Base-by-base conservation (phyloP, 30 jellyfish, hydroid and myxozoan species). In the Hydra vulgaris region DNA sequence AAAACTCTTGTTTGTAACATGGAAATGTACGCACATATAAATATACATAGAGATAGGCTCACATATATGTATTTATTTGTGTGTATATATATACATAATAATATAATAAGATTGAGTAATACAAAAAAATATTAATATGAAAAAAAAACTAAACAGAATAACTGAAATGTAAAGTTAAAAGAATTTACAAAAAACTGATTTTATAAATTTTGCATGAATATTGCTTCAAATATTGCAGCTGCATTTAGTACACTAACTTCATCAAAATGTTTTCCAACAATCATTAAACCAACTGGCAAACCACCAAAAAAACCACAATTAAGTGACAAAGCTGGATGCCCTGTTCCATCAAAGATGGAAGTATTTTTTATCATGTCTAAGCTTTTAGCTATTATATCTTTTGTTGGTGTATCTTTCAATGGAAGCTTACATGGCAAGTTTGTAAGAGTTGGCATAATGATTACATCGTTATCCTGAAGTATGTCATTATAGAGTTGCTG, bases 231-330 rank as follows among this genome's bases (percentile, higher is more conserved):
- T 18, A 79, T 26, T 25, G 78, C 55, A 7, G 86, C 86, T 18
- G 55, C 86, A 79, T 79, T 79, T 0, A 79, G 26, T 25, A 79
- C 84, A n/a, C 82, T 73, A 0, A 19, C 82, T n/a, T 79, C 86
- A 54, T 79, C 86, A 55, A 19, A 79, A 79, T 54, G 86, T 40
- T 54, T 79, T 54, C 86, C 86, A 66, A 66, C 82, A 66, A 79
- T 66, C 86, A 79, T 54, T 54, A 79, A 79, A 0, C 86, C 86
- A 0, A 79, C 84, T 79, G 86, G 86, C 66, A 79, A 22, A 0
- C 67, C 82, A 5, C 72, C 70, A n/a, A 21, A 54, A 66, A n/a
- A 54, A 23, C 86, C 86, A 79, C 82, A 79, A 66, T 79, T 79
- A 25, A 79, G 67, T 17, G 66, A 24, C 16, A 79, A 54, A 0